Evolutionary conservation across 2,113 vertebrate genomes (phyloP).

Genomic region (Rana temporaria): DNA sequence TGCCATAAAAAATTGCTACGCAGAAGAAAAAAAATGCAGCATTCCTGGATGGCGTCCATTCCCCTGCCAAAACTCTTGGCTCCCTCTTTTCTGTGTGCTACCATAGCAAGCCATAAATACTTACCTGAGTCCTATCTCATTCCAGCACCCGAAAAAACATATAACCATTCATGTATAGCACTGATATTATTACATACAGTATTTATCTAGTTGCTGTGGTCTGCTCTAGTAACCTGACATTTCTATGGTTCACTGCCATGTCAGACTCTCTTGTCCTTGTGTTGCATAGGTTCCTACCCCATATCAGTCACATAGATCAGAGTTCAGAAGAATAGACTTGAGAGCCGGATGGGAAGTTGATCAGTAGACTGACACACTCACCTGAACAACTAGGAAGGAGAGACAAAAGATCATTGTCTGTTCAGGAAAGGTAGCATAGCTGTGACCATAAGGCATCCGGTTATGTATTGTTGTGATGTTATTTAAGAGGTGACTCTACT

Average conservation of each 20-base stretch:
- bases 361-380: constrained; percentile 25
- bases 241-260: constrained; percentile 21
- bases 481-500: no score
- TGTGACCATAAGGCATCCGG: constrained; percentile 10
- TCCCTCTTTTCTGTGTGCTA: no score
- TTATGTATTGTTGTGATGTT: neutral
- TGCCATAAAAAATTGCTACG: no score
- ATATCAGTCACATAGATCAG: constrained; percentile 46
- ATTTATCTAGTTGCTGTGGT: neutral
- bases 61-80: no score
- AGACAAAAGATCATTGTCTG: constrained; percentile 34
- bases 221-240: constrained; percentile 19
- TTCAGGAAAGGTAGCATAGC: neutral
- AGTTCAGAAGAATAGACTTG: constrained; percentile 38
- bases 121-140: no score
- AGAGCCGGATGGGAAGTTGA: constrained; percentile 28
- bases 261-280: constrained; percentile 9
- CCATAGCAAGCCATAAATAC: no score
- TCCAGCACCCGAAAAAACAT: no score
- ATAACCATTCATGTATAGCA: neutral
- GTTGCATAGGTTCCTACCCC: constrained; percentile 15
- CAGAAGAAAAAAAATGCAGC: no score
- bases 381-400: constrained; percentile 23
- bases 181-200: neutral
- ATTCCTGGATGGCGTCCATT: no score